Evolutionary conservation across 92 coral and sea anemone genomes (phyloP).

Genomic region (Palythoa grandiflora): DNA sequence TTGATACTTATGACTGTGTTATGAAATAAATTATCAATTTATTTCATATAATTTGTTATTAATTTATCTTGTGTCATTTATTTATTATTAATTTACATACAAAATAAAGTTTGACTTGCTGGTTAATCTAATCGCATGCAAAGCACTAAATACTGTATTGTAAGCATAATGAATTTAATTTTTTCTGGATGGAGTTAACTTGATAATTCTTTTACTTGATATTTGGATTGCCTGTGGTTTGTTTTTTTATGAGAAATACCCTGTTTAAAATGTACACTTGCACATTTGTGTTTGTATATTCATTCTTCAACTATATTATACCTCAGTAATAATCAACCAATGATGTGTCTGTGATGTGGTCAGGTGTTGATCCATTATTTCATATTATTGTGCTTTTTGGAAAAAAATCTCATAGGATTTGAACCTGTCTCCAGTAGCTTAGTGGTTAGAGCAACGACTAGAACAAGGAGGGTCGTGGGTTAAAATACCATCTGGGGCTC

Average conservation of each 20-base stretch:
- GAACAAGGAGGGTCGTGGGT: no score
- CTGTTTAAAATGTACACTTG: neutral
- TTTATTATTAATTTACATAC: neutral
- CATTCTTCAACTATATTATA: no score
- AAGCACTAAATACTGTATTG: neutral
- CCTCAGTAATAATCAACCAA: no score
- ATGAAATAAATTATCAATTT: neutral
- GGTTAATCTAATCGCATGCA: neutral
- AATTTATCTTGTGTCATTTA: no score
- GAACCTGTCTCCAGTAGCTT: neutral
- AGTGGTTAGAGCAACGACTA: no score
- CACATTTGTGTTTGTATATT: no score
- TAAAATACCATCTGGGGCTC: no score
- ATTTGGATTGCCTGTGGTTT: neutral
- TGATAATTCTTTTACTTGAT: neutral
- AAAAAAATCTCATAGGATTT: no score
- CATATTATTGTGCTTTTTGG: no score
- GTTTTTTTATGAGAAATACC: neutral
- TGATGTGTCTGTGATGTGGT: no score
- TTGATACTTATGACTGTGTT: neutral
- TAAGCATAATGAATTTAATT: neutral
- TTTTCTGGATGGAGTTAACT: neutral
- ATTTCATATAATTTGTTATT: no score
- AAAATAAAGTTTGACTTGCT: neutral
- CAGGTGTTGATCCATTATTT: no score